Percentiles rank a stretch among this genome's conserved stretches.
Evolutionary conservation across 2,888 invertebrate genomes (phyloP).

Genomic region (Xylota sylvarum): DNA sequence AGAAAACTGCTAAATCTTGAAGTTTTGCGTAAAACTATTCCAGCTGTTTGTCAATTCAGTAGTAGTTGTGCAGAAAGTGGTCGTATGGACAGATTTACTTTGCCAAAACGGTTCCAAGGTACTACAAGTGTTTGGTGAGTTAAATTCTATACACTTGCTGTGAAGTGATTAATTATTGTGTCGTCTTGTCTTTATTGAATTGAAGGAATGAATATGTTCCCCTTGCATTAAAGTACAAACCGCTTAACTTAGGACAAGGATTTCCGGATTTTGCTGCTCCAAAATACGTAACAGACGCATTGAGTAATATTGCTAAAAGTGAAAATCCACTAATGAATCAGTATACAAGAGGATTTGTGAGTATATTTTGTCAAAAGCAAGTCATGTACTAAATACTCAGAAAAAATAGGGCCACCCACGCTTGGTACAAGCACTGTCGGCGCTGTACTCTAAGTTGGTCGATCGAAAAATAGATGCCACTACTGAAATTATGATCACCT

Average conservation of each 20-base stretch:
- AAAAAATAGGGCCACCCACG: constrained; percentile 93
- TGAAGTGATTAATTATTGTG: neutral
- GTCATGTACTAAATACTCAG: neutral
- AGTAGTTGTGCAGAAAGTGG: constrained; percentile 13
- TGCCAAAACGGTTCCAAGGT: constrained; percentile 83
- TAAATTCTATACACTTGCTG: neutral
- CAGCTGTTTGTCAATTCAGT: constrained; percentile 15
- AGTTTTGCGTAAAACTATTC: neutral
- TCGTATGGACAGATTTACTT: constrained; percentile 83
- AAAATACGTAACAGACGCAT: constrained; percentile 91
- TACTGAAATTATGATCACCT: constrained; percentile 94
- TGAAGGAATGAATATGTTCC: constrained; percentile 96
- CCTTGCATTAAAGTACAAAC: constrained; percentile 92
- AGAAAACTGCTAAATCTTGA: neutral
- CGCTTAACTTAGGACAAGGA: constrained; percentile 97
- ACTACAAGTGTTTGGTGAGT: constrained; percentile 83
- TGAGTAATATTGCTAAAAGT: constrained; percentile 88
- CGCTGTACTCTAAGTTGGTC: constrained; percentile 93
- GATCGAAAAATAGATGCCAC: constrained; percentile 92
- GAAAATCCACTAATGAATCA: constrained; percentile 93
- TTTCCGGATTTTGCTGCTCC: constrained; percentile 97
- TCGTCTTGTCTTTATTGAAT: too few relatives aligned
- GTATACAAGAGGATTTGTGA: constrained; percentile 97
- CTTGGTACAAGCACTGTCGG: constrained; percentile 92
- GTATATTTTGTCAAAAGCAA: constrained; percentile 81